Evolutionary conservation across 2,888 invertebrate genomes (phyloP), one percentile per base, ranked within the genome.

Genomic region (Trissoscelio sp.): DNA sequence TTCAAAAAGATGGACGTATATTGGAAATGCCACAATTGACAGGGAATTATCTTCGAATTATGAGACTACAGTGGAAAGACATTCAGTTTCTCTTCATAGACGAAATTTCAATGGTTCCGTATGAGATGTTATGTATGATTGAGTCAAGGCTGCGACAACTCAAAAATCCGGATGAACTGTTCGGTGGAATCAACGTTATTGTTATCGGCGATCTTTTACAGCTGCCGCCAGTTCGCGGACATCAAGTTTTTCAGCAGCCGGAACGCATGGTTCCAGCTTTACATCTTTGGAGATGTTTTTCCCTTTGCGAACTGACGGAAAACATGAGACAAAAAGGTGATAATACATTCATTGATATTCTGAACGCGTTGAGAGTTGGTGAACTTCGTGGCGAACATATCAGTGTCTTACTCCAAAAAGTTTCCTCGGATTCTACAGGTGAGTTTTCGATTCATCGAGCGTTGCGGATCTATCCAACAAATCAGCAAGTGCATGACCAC

Each of bases 321-420:
- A 89, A 90, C 20, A 89, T 89, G 87, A 82, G 88, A 3, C 90
- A 78, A 34, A 53, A 53, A 53, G 81, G 85, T 70, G 89, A 89
- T 66, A 53, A 55, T 18, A 44, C 57, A 44, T 69, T 55, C 20
- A 69, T 55, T 28, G 28, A 67, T 53, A 67, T 53, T 22, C 22
- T 53, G 14, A 67, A 67, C 14, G 53, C 34, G n/a, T 37, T 48
- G 20, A 11, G 64, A 9, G 12, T 64, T 24, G 24, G 24, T 24
- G 6, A 24, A 3, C 24, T 53, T 37, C 37, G 39, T 14, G 20
- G 14, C 11, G 66, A 66, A 53, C 66, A 66, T 24, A n/a, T 66
- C 22, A 24, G 24, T 24, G 24, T 24, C 24, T 24, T 24, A 24
- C 24, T 24, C 24, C 24, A 66, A 53, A 66, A 53, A 53, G 51